Evolutionary conservation across 2,113 vertebrate species (phyloP).

Genomic region (Lampris incognitus): DNA sequence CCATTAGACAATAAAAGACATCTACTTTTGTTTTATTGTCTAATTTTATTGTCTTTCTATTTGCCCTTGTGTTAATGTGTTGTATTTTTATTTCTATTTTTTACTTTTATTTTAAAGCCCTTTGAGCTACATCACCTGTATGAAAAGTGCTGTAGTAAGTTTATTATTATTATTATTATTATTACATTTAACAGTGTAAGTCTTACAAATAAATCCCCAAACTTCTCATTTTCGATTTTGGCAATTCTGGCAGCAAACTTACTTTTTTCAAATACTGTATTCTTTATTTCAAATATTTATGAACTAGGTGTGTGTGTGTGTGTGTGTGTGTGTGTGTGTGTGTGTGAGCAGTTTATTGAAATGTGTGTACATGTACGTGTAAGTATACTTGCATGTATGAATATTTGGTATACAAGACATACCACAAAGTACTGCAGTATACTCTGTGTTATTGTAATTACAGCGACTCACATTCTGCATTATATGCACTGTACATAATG

Average conservation of each 20-base stretch:
- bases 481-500: too few relatives aligned
- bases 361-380: background rate
- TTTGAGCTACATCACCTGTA: too few relatives aligned
- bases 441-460: too few relatives aligned
- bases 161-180: too few relatives aligned
- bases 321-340: background rate
- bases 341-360: background rate
- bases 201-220: conserved; percentile 36
- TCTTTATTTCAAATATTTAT: background rate
- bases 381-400: background rate
- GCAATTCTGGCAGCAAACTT: background rate
- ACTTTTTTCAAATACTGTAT: background rate
- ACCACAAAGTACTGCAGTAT: too few relatives aligned
- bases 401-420: background rate
- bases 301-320: background rate
- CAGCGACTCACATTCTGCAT: too few relatives aligned
- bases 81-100: too few relatives aligned
- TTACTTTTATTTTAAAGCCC: too few relatives aligned
- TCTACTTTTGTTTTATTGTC: background rate
- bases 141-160: too few relatives aligned
- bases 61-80: too few relatives aligned
- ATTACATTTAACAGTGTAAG: conserved; percentile 58
- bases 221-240: background rate
- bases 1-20: conserved; percentile 71
- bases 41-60: too few relatives aligned